phyloP scores from a whole-genome alignment of 2,113 vertebrate genomes.

The Catagonus wagneri region DNA sequence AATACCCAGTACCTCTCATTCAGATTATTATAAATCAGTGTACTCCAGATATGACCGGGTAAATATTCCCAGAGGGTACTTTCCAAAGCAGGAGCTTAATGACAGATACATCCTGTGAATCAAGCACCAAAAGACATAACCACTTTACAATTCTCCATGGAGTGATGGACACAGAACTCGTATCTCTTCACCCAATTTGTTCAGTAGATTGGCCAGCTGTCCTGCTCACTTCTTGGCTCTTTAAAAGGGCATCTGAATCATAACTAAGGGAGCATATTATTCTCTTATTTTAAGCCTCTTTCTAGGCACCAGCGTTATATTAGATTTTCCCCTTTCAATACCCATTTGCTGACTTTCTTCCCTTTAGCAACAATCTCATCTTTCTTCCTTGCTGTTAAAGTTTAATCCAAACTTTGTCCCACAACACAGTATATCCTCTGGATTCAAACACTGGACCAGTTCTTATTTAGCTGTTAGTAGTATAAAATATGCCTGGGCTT shows the following conservation, averaged over 20 bases:
- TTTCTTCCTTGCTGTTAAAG: conserved; percentile 21
- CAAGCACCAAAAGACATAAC: background rate
- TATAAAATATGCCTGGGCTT: background rate
- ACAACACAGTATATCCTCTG: background rate
- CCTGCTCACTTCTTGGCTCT: background rate
- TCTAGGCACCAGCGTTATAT: background rate
- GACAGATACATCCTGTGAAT: background rate
- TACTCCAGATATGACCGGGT: conserved; percentile 31
- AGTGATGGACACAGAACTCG: background rate
- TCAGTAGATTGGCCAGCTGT: background rate
- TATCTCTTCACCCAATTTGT: background rate
- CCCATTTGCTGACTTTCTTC: background rate
- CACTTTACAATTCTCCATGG: background rate
- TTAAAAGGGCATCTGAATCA: conserved; percentile 8
- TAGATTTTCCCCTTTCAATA: background rate
- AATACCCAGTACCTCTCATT: conserved; percentile 4
- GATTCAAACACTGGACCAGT: background rate
- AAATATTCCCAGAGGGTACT: conserved; percentile 8
- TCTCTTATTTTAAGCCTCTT: conserved; percentile 28
- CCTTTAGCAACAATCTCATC: background rate
- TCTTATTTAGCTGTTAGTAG: background rate
- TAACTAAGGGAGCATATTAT: background rate
- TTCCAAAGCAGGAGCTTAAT: background rate
- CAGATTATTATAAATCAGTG: conserved; percentile 1
- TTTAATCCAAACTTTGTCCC: background rate